Base-by-base conservation (phyloP, 2,797 vertebrate species). In the Xenops minutus region DNA sequence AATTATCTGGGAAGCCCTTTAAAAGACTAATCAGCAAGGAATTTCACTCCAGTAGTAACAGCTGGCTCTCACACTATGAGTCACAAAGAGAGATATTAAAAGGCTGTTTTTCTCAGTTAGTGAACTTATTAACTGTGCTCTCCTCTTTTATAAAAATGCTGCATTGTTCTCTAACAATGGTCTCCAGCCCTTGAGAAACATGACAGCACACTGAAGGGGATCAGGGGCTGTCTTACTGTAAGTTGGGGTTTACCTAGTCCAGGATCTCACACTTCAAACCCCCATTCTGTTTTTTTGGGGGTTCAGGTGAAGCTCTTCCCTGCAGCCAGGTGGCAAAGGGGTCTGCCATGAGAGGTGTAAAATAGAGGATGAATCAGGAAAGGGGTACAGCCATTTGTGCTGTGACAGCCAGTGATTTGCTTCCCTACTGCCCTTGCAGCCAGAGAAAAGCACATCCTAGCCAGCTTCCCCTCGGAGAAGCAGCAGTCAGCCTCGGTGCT, bases 1-100 rank as follows among this genome's bases (percentile, higher is more conserved):
- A 95, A 96, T 97, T 96, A 96, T 96, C 95, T 90, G 93, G 88
- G 96, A 95, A 96, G 83, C 85, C 93, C 96, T 96, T 94, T 93
- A 96, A 96, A 92, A 96, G 93, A 95, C 96, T 96, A 97, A 97
- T 96, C 96, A 96, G 83, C 89, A 79, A 96, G 94, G 96, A 96
- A 97, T 97, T 96, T 96, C 95, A 82, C 93, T 97, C 93, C 95
- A 95, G 94, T 93, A 94, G 94, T 95, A 96, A 96, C 96, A 96
- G 95, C 94, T 96, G 96, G 95, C 93, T 93, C 95, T 97, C 96
- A 88, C 95, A 93, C 80, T 61, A 93, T 91, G 94, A 95, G 92
- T 86, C 94, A 96, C 95, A 96, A 90, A 95, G 95, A 93, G 32
- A 95, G 93, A 96, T 96, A 97, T 95, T 97, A 96, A 95, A 96